A percentile compares a stretch with the other conserved stretches of the same genome.
These are phyloP conservation scores for Chloromyia formosa DNA, from an alignment of 2,888 invertebrate genomes.

Conservation along the genomic window DNA sequence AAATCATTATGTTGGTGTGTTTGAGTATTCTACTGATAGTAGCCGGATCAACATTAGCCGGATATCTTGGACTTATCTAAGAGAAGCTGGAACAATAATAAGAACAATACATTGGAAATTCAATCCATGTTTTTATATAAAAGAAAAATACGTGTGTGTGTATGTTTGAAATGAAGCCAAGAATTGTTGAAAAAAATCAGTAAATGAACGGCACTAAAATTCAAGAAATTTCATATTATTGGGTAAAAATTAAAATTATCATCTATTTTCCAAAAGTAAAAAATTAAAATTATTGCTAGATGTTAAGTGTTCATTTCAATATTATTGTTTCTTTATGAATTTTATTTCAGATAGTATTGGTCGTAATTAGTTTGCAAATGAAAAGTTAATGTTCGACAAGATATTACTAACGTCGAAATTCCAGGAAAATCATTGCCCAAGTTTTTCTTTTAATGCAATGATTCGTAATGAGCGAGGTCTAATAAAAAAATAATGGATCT, in stretches of 20 bases:
- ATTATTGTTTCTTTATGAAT: not conserved
- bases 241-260: conserved; percentile 26
- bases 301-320: not conserved
- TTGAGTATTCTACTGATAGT: conserved; percentile 82
- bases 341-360: no score
- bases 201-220: not conserved
- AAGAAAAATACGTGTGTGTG: not conserved
- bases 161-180: conserved; percentile 2
- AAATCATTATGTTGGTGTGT: conserved; percentile 92
- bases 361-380: no score
- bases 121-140: not conserved
- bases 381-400: no score
- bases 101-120: not conserved
- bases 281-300: not conserved
- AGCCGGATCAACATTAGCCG: conserved; percentile 72
- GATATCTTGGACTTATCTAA: conserved; percentile 68
- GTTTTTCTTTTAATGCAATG: no score
- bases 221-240: not conserved
- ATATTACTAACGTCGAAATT: no score
- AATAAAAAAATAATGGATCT: no score
- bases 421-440: no score
- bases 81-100: not conserved
- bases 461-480: no score
- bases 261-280: not conserved
- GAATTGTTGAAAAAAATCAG: not conserved